A percentile compares a stretch with the other conserved stretches of the same genome.
Evolutionary conservation across 2,113 vertebrate species (phyloP).

Genomic region (Scalopus aquaticus): DNA sequence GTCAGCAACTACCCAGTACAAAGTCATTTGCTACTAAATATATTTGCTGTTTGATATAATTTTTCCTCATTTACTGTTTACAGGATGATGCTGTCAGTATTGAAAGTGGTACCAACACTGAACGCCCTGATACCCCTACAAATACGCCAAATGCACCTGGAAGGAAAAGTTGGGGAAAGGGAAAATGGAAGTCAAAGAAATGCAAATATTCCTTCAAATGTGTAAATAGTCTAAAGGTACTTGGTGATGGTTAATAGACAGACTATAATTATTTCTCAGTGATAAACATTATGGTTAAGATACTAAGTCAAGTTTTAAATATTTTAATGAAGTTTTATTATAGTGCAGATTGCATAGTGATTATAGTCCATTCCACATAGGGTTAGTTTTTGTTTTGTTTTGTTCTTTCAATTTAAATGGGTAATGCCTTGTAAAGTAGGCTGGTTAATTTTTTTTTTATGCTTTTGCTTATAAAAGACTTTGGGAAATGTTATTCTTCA

Average conservation of each 20-base stretch:
- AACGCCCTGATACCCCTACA: slow-evolving; percentile 97
- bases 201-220: slow-evolving; percentile 99
- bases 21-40: slow-evolving; percentile 9
- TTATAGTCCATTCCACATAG: neutral
- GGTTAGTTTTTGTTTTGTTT: neutral
- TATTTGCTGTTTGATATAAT: neutral
- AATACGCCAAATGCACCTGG: slow-evolving; percentile 97
- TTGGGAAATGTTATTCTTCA: slow-evolving; percentile 19
- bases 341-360: neutral
- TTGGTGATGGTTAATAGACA: slow-evolving; percentile 35
- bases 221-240: slow-evolving; percentile 97
- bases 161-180: slow-evolving; percentile 99
- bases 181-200: slow-evolving; percentile 99
- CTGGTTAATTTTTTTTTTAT: neutral
- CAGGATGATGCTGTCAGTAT: slow-evolving; percentile 97
- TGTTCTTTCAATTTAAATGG: slow-evolving; percentile 27
- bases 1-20: neutral
- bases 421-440: neutral
- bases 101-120: slow-evolving; percentile 95
- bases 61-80: slow-evolving; percentile 63
- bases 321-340: neutral
- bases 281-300: neutral
- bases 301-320: slow-evolving; percentile 17
- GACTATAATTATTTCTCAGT: neutral
- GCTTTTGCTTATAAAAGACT: neutral